Percentiles rank a stretch among this genome's conserved stretches.
phyloP scores from a whole-genome alignment of 2,888 invertebrate genomes.

The Lasioglossum zephyrum region DNA sequence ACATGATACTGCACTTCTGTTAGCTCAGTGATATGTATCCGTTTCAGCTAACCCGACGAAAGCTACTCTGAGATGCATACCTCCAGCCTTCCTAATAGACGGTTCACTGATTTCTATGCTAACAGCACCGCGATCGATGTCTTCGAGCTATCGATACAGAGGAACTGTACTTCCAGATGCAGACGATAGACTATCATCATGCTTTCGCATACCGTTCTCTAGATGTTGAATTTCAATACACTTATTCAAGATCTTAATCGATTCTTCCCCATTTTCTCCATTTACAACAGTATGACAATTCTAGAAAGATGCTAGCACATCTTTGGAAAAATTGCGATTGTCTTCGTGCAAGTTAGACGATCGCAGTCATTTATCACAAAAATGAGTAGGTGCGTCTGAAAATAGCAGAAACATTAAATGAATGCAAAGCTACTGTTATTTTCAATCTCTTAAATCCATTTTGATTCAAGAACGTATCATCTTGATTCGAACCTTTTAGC shows the following conservation, averaged over 20 bases:
- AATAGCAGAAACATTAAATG: no score
- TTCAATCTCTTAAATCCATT: no score
- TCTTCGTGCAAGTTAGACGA: not conserved
- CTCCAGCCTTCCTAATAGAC: not conserved
- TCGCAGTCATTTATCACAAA: no score
- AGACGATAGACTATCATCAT: not conserved
- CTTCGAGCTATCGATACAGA: not conserved
- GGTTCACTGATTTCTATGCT: not conserved
- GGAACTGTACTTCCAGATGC: not conserved
- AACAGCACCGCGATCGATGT: not conserved
- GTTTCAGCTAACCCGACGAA: not conserved
- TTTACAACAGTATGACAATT: not conserved
- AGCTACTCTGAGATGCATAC: not conserved
- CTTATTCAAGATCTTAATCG: not conserved
- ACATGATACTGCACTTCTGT: not conserved
- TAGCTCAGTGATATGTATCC: not conserved
- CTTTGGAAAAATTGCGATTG: not conserved
- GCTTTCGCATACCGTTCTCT: no score
- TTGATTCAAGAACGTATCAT: no score
- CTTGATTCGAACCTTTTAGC: no score
- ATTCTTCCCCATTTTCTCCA: not conserved
- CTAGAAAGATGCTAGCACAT: not conserved
- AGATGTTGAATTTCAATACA: not conserved
- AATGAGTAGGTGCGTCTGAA: no score
- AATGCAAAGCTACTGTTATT: no score